Evolutionary conservation across 2,797 vertebrate species (phyloP).

Genomic region (Siniperca obscura): DNA sequence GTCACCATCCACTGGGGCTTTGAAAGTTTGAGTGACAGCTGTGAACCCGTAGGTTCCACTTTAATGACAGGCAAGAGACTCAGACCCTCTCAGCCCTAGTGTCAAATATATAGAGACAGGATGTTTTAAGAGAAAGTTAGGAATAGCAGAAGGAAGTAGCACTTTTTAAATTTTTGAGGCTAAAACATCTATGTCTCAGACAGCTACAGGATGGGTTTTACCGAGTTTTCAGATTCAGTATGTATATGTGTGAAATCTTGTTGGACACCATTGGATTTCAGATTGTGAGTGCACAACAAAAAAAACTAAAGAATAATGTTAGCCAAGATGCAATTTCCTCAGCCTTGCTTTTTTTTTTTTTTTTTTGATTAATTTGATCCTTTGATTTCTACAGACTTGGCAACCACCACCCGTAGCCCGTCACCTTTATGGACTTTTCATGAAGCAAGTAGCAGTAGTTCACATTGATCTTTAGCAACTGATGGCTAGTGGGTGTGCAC

Average conservation of each 20-base stretch:
- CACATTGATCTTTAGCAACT: slow-evolving; percentile 77
- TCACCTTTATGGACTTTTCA: slow-evolving; percentile 80
- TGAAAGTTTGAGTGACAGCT: slow-evolving; percentile 59
- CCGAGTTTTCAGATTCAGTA: slow-evolving; percentile 8
- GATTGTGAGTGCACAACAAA: slow-evolving; percentile 1
- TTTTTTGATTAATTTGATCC: slow-evolving; percentile 64
- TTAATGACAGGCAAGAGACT: slow-evolving; percentile 40
- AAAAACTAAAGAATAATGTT: slow-evolving; percentile 27
- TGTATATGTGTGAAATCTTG: background rate
- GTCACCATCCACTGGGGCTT: slow-evolving; percentile 40
- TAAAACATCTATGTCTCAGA: slow-evolving; percentile 7
- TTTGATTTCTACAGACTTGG: slow-evolving; percentile 69
- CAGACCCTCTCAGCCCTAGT: background rate
- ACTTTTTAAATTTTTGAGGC: slow-evolving; percentile 13
- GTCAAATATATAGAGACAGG: slow-evolving; percentile 32
- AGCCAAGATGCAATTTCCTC: slow-evolving; percentile 38
- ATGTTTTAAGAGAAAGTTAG: slow-evolving; percentile 34
- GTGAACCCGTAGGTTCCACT: slow-evolving; percentile 22
- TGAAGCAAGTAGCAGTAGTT: slow-evolving; percentile 79
- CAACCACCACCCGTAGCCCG: slow-evolving; percentile 46
- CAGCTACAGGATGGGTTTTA: slow-evolving; percentile 14
- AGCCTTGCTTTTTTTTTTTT: slow-evolving; percentile 14
- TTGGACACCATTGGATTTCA: slow-evolving; percentile 1
- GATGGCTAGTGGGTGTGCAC: slow-evolving; percentile 76
- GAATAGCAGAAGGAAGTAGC: slow-evolving; percentile 1